Evolutionary conservation across 2,113 vertebrate species (phyloP), one percentile per base, ranked within the genome.

Genomic region (Alexandromys fortis): DNA sequence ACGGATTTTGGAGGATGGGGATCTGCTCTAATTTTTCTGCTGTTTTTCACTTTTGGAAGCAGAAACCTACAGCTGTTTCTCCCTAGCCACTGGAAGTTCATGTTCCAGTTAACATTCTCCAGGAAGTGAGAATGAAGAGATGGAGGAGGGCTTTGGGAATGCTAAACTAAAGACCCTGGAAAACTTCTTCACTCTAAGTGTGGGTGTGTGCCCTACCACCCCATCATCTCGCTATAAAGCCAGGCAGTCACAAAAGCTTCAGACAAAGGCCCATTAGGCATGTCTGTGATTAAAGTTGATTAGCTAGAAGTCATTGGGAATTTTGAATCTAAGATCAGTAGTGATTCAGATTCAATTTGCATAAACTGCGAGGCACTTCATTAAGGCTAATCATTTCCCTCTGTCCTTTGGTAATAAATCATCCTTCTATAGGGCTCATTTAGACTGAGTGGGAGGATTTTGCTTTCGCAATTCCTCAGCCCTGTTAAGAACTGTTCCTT

Each of bases 321-420:
- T 96, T 92, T 92, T 93, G 94, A 96, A 95, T 91, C 92, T 89
- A 96, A 86, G 89, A 97, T 95, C 85, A 92, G 91, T 92, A 55
- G 95, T 95, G 96, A 97, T 94, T 96, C 94, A 96, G 63, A 97
- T 96, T 91, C 77, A 95, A 97, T 98, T 97, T 98, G 96, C 97
- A 97, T 98, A 96, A 94, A 94, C 86, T 94, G 91, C 1, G 1
- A 96, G 83, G 92, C 35, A 33, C 96, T 96, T 98, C 96, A 97
- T 97, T 97, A 97, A 98, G 77, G 82, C 94, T 98, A 94, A 98
- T 97, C 90, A 96, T 97, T 96, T 94, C 68, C 92, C 42, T 92
- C 88, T 91, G 68, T 97, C 89, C 95, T 95, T 88, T 77, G 65
- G 49, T 79, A 95, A 97, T 97, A 97, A 95, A 96, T 98, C 94